These are phyloP conservation scores for Chelonia mydas DNA, from an alignment of 2,797 vertebrate genomes.

Conservation along the genomic window DNA sequence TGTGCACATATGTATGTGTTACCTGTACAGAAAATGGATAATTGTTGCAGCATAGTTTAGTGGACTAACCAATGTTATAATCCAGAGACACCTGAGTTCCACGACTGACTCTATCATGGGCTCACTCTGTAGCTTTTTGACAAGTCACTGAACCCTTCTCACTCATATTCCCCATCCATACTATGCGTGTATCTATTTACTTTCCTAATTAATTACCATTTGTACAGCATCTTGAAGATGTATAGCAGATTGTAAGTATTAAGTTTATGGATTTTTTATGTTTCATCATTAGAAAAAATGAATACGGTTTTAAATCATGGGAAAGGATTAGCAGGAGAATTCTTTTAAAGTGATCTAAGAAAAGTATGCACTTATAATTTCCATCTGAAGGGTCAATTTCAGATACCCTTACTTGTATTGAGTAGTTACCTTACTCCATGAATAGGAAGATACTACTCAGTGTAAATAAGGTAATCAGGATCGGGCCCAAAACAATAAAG, in stretches of 20 bases:
- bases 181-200: not conserved
- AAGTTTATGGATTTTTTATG: not conserved
- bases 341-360: not conserved
- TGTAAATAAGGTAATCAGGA: not conserved
- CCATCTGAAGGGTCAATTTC: not conserved
- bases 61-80: not conserved
- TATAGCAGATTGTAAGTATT: not conserved
- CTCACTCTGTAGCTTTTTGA: not conserved
- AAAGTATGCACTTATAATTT: not conserved
- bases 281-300: not conserved
- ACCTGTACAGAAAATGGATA: not conserved
- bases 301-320: not conserved
- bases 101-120: not conserved
- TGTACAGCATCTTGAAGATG: not conserved
- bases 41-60: not conserved
- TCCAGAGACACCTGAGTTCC: not conserved
- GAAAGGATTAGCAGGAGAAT: not conserved
- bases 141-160: not conserved
- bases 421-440: not conserved
- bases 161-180: not conserved
- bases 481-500: not conserved
- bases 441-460: not conserved
- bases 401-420: not conserved
- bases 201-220: not conserved
- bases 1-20: not conserved